Evolutionary conservation across 1,140 invertebrate genomes (phyloP), one percentile per base, ranked within the genome.

Genomic region (Parasteatoda tepidariorum): DNA sequence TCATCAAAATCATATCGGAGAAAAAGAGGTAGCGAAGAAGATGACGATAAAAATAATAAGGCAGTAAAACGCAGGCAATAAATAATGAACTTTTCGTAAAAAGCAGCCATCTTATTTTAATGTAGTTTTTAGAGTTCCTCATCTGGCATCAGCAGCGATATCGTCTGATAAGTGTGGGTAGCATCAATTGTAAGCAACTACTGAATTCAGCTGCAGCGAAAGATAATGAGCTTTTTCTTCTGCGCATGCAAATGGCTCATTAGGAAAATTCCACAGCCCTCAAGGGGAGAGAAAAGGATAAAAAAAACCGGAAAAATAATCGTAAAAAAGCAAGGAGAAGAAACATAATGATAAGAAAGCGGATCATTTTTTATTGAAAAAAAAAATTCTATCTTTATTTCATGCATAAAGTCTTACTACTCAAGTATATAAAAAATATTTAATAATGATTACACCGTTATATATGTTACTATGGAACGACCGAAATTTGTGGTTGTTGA

Each of bases 201-300:
- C 9, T 4, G 38, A 48, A 9, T 13, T 48, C 38, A 48, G 38
- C 38, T 48, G 9, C 38, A 48, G 38, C 38, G 55, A 26, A 18
- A 71, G 68, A 48, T 71, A 71, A 71, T 71, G 68, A 71, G 68
- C 68, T n/a, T 41, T 54, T 38, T 30, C 41, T 30, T 28, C 7
- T 18, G 26, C 28, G 68, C 68, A 71, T 71, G 38, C 38, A 71
- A 71, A 71, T 71, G 68, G 68, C 26, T 71, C 68, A 71, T 71
- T 71, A 71, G 34, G 31, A 67, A 33, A 9, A 33, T 38, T 33
- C 64, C 34, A 71, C 41, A 71, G 55, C 18, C 26, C 38, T 28
- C 26, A 71, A 41, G 26, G 28, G 30, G n/a, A 48, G 28, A 70
- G 55, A 54, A 71, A 24, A 26, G 22, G 5, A 71, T n/a, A 54